phyloP scores from a whole-genome alignment of 2,113 vertebrate species.

The Nycticorax nycticorax region DNA sequence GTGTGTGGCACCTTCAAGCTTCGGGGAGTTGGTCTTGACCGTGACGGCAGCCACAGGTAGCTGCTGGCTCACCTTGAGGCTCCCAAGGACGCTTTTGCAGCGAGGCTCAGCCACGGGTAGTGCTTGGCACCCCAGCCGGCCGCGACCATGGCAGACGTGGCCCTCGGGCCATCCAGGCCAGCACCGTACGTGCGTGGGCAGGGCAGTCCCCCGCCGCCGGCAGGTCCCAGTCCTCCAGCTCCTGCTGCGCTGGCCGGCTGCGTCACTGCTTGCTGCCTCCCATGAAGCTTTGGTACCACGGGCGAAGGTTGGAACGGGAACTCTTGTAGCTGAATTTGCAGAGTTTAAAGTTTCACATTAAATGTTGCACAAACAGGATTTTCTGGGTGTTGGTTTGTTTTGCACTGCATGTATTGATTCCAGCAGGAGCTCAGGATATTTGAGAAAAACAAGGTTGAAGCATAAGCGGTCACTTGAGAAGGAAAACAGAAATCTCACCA shows the following conservation, averaged over 20 bases:
- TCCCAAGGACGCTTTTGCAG: fast-evolving
- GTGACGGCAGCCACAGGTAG: fast-evolving
- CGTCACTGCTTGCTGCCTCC: neutral
- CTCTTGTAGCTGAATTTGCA: neutral
- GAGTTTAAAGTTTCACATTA: neutral
- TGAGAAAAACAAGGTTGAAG: neutral
- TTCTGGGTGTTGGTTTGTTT: neutral
- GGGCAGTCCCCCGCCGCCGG: fast-evolving
- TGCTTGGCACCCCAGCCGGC: fast-evolving
- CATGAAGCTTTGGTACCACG: fast-evolving
- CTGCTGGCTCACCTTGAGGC: neutral
- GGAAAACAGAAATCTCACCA: neutral
- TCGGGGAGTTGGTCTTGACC: fast-evolving
- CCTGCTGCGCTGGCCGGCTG: fast-evolving
- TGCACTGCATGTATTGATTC: neutral
- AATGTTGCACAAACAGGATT: neutral
- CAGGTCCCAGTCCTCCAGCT: neutral
- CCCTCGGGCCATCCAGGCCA: neutral
- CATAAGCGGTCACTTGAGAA: neutral
- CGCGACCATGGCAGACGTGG: fast-evolving
- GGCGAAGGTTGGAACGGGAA: neutral
- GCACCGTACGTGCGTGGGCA: fast-evolving
- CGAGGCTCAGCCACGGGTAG: fast-evolving
- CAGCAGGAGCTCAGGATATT: neutral
- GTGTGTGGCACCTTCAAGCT: neutral